Conservation (phyloP, 1,140 invertebrate genomes). For the Harlomillsia oculata region DNA sequence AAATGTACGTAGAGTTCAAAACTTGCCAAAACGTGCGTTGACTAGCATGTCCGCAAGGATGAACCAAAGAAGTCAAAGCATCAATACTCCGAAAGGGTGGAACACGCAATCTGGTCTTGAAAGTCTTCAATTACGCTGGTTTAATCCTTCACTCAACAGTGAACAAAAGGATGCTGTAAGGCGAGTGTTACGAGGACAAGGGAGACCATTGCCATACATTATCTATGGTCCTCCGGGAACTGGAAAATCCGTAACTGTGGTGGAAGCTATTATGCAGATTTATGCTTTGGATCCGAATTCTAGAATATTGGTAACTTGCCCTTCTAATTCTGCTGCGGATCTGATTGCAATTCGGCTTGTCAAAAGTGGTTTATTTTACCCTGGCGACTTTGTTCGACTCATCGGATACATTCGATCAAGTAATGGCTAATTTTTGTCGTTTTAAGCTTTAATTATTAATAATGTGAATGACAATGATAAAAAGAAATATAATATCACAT, state of each 20-base stretch:
- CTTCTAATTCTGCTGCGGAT: constrained; percentile 80
- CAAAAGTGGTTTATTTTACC: constrained; percentile 46
- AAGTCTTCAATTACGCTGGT: constrained; percentile 11
- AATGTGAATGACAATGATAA: too few species aligned
- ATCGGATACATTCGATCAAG: constrained; percentile 39
- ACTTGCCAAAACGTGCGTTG: too few species aligned
- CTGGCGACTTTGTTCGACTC: constrained; percentile 58
- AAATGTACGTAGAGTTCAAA: too few species aligned
- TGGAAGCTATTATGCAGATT: constrained; percentile 58
- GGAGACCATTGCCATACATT: constrained; percentile 58
- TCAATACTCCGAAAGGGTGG: background rate
- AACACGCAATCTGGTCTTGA: background rate
- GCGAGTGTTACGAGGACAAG: constrained; percentile 50
- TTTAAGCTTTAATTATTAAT: too few species aligned
- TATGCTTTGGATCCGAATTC: constrained; percentile 51
- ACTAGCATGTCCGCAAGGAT: background rate
- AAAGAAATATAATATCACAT: too few species aligned
- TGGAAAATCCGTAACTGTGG: constrained; percentile 68
- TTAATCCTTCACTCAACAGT: constrained; percentile 42
- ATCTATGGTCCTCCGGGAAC: constrained; percentile 72
- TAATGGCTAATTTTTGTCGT: background rate
- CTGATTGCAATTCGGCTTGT: constrained; percentile 58
- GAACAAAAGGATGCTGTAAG: constrained; percentile 55
- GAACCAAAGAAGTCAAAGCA: background rate
- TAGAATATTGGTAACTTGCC: constrained; percentile 64